Conservation (phyloP, 2,888 invertebrate genomes). For the Strigamia transsilvanica region DNA sequence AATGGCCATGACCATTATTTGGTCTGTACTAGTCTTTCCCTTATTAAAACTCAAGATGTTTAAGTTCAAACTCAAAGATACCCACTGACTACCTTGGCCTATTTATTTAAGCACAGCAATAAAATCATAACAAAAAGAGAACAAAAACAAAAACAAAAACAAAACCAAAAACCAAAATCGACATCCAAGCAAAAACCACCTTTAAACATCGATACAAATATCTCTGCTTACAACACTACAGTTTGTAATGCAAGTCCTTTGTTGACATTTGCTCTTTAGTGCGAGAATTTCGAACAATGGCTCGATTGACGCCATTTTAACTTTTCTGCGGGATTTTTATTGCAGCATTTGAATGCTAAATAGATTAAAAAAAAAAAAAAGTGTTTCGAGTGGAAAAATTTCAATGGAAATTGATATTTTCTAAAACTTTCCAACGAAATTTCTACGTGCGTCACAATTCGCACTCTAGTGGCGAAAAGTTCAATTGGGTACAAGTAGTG, state of each 20-base stretch:
- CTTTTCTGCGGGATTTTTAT: too few relatives aligned
- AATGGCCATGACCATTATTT: too few relatives aligned
- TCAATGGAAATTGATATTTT: too few relatives aligned
- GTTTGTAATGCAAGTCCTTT: too few relatives aligned
- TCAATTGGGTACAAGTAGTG: slow-evolving; percentile 7
- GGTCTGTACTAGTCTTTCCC: slow-evolving; percentile 4
- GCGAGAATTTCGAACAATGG: neutral
- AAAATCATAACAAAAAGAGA: neutral
- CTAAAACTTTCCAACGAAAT: neutral
- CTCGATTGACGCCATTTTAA: too few relatives aligned
- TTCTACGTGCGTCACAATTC: slow-evolving; percentile 10
- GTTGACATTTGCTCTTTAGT: neutral
- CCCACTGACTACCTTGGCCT: slow-evolving; percentile 28
- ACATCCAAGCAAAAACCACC: too few relatives aligned
- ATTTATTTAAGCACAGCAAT: neutral
- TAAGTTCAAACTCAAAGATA: slow-evolving; percentile 16
- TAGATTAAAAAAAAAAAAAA: too few relatives aligned
- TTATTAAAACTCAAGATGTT: neutral
- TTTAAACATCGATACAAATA: neutral
- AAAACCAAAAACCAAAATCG: too few relatives aligned
- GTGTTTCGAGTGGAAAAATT: too few relatives aligned
- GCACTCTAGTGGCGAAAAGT: slow-evolving; percentile 47
- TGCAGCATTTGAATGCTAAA: too few relatives aligned
- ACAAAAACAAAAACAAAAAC: neutral
- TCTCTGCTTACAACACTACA: neutral